Conservation (phyloP, 1,140 invertebrate species). For the Eueides isabella region DNA sequence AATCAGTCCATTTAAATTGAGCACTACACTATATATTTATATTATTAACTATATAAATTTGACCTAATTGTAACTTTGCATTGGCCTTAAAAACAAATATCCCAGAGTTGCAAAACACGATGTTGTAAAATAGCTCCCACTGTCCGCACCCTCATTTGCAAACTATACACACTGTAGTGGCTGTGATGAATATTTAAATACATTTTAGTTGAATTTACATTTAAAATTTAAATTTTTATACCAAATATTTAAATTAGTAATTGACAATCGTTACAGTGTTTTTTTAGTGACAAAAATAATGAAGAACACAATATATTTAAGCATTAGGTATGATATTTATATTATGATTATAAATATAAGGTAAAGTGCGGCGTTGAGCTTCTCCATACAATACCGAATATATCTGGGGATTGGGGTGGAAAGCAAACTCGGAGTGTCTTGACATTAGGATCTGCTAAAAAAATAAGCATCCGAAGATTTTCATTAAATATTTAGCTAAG, state of each 20-base stretch:
- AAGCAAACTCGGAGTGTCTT: no score
- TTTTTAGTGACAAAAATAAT: not conserved
- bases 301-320: not conserved
- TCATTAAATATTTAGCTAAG: no score
- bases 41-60: not conserved
- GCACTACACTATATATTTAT: no score
- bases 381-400: no score
- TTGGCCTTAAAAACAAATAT: constrained; percentile 12
- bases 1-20: no score
- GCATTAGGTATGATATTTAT: no score
- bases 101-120: constrained; percentile 45
- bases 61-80: not conserved
- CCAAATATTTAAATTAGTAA: not conserved
- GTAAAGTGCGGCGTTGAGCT: not conserved
- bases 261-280: not conserved
- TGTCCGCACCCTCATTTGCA: constrained; percentile 53
- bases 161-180: constrained; percentile 38
- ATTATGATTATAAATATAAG: no score
- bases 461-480: no score
- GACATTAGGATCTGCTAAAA: no score
- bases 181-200: not conserved
- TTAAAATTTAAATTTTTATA: not conserved
- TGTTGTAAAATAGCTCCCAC: constrained; percentile 54
- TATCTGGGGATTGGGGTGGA: no score
- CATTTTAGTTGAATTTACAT: constrained; percentile 6